phyloP scores from a whole-genome alignment of 1,140 invertebrate genomes.

The Pachyrhynchus sulphureomaculatus region DNA sequence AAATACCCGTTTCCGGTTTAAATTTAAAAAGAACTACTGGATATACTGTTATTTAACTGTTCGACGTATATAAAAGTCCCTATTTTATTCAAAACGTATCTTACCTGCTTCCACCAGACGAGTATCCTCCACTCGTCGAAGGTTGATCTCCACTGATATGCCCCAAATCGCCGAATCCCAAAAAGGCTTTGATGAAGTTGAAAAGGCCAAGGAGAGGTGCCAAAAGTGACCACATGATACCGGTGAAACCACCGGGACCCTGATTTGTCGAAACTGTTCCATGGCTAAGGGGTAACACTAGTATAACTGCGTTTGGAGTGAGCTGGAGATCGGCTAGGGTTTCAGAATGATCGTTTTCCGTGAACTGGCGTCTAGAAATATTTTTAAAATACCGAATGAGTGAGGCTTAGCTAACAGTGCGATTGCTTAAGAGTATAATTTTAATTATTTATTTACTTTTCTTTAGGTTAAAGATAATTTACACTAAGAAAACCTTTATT shows the following conservation, averaged over 20 bases:
- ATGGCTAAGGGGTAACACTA: constrained; percentile 63
- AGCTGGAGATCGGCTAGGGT: constrained; percentile 71
- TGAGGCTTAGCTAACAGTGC: too few species aligned
- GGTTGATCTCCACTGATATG: constrained; percentile 14
- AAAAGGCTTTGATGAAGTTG: constrained; percentile 49
- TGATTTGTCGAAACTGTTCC: constrained; percentile 42
- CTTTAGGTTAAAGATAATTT: too few species aligned
- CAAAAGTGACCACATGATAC: constrained; percentile 52
- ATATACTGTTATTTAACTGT: too few species aligned
- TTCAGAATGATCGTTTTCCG: constrained; percentile 59
- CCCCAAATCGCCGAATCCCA: constrained; percentile 39
- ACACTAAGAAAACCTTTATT: too few species aligned
- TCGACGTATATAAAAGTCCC: too few species aligned
- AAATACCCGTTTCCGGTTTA: too few species aligned
- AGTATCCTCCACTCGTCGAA: constrained; percentile 6
- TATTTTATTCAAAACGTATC: too few species aligned
- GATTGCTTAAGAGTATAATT: too few species aligned
- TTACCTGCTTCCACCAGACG: constrained; percentile 14
- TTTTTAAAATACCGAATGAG: too few species aligned
- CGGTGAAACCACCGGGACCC: constrained; percentile 41
- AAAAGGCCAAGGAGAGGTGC: constrained; percentile 52
- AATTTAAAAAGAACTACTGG: too few species aligned
- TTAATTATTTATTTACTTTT: too few species aligned
- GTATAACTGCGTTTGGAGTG: constrained; percentile 75
- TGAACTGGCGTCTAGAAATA: constrained; percentile 65